These are phyloP conservation scores for Morelia viridis DNA, from an alignment of 2,797 vertebrate species.

Conservation along the genomic window DNA sequence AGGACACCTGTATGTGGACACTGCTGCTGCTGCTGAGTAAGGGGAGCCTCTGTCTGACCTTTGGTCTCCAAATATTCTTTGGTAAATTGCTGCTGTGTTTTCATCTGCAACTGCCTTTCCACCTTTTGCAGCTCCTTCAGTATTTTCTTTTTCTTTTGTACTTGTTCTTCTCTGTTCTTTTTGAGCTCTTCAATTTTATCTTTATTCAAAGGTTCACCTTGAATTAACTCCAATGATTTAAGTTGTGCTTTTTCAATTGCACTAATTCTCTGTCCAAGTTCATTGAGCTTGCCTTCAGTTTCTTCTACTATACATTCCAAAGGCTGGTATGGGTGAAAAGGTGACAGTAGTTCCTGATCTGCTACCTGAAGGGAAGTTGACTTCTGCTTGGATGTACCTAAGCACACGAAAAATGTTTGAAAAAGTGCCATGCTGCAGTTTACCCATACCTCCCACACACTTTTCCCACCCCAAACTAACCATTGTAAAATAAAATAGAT, in stretches of 20 bases:
- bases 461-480: slow-evolving; percentile 59
- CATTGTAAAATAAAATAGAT: slow-evolving; percentile 50
- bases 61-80: slow-evolving; percentile 99
- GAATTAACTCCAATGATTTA: slow-evolving; percentile 96
- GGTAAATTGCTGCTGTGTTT: slow-evolving; percentile 99
- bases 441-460: slow-evolving; percentile 63
- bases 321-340: slow-evolving; percentile 97
- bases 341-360: slow-evolving; percentile 91
- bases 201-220: slow-evolving; percentile 98
- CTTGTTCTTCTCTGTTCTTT: slow-evolving; percentile 98
- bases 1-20: slow-evolving; percentile 83
- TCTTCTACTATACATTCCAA: slow-evolving; percentile 99
- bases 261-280: slow-evolving; percentile 98
- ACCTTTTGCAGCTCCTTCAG: slow-evolving; percentile 99
- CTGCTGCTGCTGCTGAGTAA: slow-evolving; percentile 75
- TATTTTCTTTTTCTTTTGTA: slow-evolving; percentile 99
- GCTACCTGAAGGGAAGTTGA: slow-evolving; percentile 90
- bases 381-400: slow-evolving; percentile 95
- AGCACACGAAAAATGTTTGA: slow-evolving; percentile 83
- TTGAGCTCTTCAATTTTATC: slow-evolving; percentile 98
- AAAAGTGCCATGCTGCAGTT: slow-evolving; percentile 78
- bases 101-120: slow-evolving; percentile 98
- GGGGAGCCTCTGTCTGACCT: slow-evolving; percentile 89
- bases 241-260: slow-evolving; percentile 97
- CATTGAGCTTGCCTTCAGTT: slow-evolving; percentile 98